These are phyloP conservation scores for Alitta virens DNA, from an alignment of 2,888 invertebrate genomes.

Conservation along the genomic window DNA sequence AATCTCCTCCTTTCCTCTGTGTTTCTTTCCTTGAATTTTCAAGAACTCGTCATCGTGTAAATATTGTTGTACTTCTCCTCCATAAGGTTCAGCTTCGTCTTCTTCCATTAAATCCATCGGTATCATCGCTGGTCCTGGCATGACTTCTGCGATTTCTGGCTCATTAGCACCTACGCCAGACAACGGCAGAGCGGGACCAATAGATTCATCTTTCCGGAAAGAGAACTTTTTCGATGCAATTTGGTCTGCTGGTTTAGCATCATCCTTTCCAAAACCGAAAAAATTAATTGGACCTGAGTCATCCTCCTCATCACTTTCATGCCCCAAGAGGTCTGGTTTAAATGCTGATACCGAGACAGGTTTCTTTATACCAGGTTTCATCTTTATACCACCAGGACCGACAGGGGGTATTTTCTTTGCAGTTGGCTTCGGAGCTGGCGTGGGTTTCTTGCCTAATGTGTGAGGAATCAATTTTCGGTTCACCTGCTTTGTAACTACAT, in stretches of 20 bases:
- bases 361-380: not conserved
- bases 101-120: not conserved
- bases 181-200: too few relatives aligned
- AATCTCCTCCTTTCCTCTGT: conserved; percentile 64
- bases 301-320: conserved; percentile 11
- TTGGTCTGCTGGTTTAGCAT: too few relatives aligned
- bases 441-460: conserved; percentile 31
- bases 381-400: not conserved
- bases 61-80: conserved; percentile 4
- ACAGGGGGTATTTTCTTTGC: not conserved
- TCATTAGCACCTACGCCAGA: too few relatives aligned
- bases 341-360: not conserved
- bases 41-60: conserved; percentile 35
- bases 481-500: conserved; percentile 39
- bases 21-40: conserved; percentile 67
- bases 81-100: not conserved
- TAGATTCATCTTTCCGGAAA: too few relatives aligned
- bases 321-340: not conserved
- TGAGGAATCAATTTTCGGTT: conserved; percentile 42
- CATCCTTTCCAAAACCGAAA: not conserved
- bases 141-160: not conserved
- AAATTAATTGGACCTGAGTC: not conserved
- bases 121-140: not conserved
- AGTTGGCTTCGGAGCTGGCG: not conserved
- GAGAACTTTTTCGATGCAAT: too few relatives aligned